Percentiles rank a stretch among this genome's conserved stretches.
Conservation (phyloP, 2,113 vertebrate species). For the Anthoscopus minutus region DNA sequence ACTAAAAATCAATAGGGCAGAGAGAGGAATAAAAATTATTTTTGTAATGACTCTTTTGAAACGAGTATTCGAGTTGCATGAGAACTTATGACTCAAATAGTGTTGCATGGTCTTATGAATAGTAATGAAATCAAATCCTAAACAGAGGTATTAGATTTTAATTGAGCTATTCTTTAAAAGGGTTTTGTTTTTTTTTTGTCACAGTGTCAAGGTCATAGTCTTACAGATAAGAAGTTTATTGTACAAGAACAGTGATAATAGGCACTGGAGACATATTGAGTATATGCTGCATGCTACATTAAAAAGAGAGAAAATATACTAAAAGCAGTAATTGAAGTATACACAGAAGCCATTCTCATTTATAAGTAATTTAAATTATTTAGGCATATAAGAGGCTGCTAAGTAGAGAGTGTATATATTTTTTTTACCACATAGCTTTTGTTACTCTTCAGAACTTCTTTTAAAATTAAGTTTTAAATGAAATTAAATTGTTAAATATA, state of each 20-base stretch:
- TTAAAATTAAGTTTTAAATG: constrained; percentile 26
- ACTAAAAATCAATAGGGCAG: constrained; percentile 18
- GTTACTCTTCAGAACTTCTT: constrained; percentile 54
- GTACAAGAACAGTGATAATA: constrained; percentile 66
- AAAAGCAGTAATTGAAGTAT: constrained; percentile 72
- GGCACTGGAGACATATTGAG: constrained; percentile 65
- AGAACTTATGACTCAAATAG: constrained; percentile 38
- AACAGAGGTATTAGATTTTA: constrained; percentile 72
- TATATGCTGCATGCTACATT: constrained; percentile 58
- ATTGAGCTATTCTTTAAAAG: constrained; percentile 77
- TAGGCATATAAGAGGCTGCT: constrained; percentile 67
- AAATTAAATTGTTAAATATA: constrained; percentile 28
- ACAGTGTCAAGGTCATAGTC: constrained; percentile 73
- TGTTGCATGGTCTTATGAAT: constrained; percentile 66
- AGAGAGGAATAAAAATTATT: constrained; percentile 44
- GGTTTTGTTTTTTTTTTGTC: constrained; percentile 26
- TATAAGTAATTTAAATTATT: constrained; percentile 76
- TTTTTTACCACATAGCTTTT: constrained; percentile 63
- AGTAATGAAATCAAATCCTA: constrained; percentile 74
- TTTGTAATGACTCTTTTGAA: constrained; percentile 54
- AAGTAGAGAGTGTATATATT: constrained; percentile 58
- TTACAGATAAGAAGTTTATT: constrained; percentile 67
- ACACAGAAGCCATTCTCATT: constrained; percentile 70
- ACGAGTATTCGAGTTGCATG: constrained; percentile 44
- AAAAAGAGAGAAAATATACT: constrained; percentile 65